phyloP scores from a whole-genome alignment of 2,888 invertebrate species.

The Capitulum mitella region DNA sequence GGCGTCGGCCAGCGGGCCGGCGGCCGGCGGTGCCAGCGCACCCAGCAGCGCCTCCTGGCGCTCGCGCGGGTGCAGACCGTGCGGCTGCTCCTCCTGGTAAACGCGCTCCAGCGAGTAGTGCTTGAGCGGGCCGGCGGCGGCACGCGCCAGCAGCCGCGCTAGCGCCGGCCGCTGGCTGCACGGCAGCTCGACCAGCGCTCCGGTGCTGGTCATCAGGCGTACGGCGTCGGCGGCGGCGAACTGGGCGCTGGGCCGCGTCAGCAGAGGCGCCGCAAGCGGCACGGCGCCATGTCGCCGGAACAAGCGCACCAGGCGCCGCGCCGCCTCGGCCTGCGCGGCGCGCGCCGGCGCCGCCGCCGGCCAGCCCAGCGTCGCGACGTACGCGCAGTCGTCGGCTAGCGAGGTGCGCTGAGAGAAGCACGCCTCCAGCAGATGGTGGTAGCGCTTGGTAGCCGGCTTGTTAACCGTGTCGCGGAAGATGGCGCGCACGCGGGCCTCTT shows the following conservation, averaged over 20 bases:
- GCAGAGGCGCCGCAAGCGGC: conserved; percentile 66
- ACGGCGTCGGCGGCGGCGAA: conserved; percentile 50
- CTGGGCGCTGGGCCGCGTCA: conserved; percentile 57
- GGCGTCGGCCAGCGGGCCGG: conserved; percentile 70
- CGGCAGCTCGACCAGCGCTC: conserved; percentile 74
- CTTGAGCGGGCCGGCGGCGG: conserved; percentile 65
- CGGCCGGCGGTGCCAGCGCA: conserved; percentile 65
- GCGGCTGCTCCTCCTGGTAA: conserved; percentile 61
- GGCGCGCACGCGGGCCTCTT: conserved; percentile 75
- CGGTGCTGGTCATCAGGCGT: conserved; percentile 76
- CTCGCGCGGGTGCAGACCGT: conserved; percentile 79
- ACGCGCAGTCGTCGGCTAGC: conserved; percentile 68
- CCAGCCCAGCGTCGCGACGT: conserved; percentile 58
- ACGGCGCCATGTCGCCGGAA: conserved; percentile 73
- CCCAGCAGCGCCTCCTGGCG: conserved; percentile 87
- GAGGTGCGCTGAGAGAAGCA: conserved; percentile 53
- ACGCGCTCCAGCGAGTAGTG: conserved; percentile 80
- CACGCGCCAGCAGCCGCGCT: conserved; percentile 72
- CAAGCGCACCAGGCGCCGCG: conserved; percentile 25
- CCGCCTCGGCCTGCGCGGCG: conserved; percentile 46
- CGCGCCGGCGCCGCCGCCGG: conserved; percentile 43
- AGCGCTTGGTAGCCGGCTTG: conserved; percentile 70
- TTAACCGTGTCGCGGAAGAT: conserved; percentile 70
- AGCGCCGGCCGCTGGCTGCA: conserved; percentile 73
- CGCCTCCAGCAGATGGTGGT: conserved; percentile 59